Evolutionary conservation across 1,140 invertebrate genomes (phyloP), one percentile per base, ranked within the genome.

Genomic region (Andricus grossulariae): DNA sequence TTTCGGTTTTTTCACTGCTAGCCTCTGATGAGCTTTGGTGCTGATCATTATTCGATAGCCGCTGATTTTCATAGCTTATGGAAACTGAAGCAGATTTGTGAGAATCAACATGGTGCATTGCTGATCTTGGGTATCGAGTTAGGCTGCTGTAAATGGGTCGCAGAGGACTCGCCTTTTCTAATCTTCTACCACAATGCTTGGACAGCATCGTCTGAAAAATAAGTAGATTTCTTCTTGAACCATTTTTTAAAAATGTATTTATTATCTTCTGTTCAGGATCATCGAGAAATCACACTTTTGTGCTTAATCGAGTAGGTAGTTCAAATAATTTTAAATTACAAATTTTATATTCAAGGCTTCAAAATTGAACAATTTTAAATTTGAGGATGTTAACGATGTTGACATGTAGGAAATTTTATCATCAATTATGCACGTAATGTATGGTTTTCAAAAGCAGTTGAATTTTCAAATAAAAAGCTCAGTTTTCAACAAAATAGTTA

Each of bases 171-270:
- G 71, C 76, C 49, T 80, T 88, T 72, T 80, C 82, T 76, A 80
- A 83, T 60, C 84, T 87, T 49, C 82, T 78, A 57, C 90, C 85
- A 74, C 90, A 92, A 19, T 88, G 83, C 66, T 92, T 89, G 7
- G 91, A 88, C 72, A 92, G 79, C 88, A 92, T 92, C 50, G 85
- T 84, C 91, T 92, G 84, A 45, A 75, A 82, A 75, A 80, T 57
- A 79, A 80, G 78, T 39, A 73, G 32, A 54, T 25, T 60, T 21
- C 15, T 49, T 57, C 32, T 57, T 66, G 16, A 10, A 18, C 11
- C 11, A n/a, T 5, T 55, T 54, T 18, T 0, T 19, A 45, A 45
- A 4, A 8, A 45, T 45, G 39, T 45, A 32, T 32, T 32, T 5
- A 32, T 32, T 32, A 3, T 32, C 5, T 32, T 32, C 25, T 32